These are phyloP conservation scores for Penaeus vannamei DNA, from an alignment of 1,140 invertebrate species.

Conservation along the genomic window DNA sequence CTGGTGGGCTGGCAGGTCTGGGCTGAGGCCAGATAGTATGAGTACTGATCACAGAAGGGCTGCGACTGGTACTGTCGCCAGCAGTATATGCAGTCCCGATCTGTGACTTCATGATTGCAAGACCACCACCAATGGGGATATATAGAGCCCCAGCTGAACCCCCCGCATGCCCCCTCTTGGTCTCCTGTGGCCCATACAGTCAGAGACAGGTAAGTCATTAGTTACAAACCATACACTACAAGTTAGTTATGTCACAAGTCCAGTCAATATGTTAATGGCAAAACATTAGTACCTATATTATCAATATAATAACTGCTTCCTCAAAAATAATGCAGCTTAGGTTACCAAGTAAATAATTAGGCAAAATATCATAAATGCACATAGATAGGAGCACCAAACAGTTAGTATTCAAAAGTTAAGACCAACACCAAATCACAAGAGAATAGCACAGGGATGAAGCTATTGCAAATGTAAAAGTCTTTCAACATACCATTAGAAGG, in stretches of 20 bases:
- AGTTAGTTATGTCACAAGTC: constrained; percentile 8
- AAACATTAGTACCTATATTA: too few relatives aligned
- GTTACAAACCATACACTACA: constrained; percentile 4
- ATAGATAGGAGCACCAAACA: too few relatives aligned
- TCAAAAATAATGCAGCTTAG: too few relatives aligned
- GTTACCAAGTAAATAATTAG: too few relatives aligned
- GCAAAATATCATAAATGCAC: too few relatives aligned
- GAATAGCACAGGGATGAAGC: constrained; percentile 26
- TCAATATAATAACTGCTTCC: too few relatives aligned
- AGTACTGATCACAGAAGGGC: constrained; percentile 68
- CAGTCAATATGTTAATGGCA: neutral
- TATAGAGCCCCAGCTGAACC: constrained; percentile 66
- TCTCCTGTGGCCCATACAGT: constrained; percentile 46
- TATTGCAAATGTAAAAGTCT: constrained; percentile 21
- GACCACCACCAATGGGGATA: constrained; percentile 70
- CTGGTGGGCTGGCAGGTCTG: constrained; percentile 58
- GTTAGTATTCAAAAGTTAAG: too few relatives aligned
- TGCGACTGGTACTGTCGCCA: constrained; percentile 68
- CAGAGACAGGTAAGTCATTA: constrained; percentile 45
- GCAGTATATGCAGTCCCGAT: constrained; percentile 69
- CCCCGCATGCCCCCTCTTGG: constrained; percentile 64
- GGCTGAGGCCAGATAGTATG: constrained; percentile 66
- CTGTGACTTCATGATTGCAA: constrained; percentile 68
- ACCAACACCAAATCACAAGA: too few relatives aligned
- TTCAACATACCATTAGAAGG: constrained; percentile 44